phyloP scores from a whole-genome alignment of 2,797 vertebrate genomes.

The Helostoma temminkii region DNA sequence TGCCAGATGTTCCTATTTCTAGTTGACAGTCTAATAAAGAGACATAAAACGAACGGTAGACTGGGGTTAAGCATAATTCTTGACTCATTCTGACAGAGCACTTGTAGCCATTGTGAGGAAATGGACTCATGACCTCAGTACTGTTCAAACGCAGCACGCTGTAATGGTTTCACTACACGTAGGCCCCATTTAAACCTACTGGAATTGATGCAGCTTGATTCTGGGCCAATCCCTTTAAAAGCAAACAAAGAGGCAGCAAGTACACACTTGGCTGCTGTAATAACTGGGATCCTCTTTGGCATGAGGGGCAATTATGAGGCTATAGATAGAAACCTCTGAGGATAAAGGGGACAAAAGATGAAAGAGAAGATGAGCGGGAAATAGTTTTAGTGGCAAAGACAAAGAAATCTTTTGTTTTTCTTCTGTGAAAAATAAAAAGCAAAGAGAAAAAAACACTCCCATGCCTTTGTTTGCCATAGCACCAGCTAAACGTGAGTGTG shows the following conservation, averaged over 20 bases:
- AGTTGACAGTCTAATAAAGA: too few species aligned
- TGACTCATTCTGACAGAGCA: too few species aligned
- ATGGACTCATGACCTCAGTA: neutral
- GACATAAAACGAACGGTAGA: too few species aligned
- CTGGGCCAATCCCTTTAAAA: conserved; percentile 2
- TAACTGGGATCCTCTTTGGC: conserved; percentile 3
- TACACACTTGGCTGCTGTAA: neutral
- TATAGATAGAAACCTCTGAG: conserved; percentile 5
- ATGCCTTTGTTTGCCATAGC: neutral
- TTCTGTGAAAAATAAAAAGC: conserved; percentile 2
- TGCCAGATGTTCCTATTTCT: too few species aligned
- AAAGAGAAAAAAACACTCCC: neutral
- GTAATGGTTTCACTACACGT: neutral
- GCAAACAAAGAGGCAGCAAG: conserved; percentile 21
- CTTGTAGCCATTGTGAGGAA: too few species aligned
- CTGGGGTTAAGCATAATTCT: too few species aligned
- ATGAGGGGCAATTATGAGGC: conserved; percentile 32
- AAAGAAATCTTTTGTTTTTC: conserved; percentile 35
- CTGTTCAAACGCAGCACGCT: too few species aligned
- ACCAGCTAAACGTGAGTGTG: conserved; percentile 17
- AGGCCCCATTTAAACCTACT: neutral
- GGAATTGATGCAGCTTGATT: neutral
- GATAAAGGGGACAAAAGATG: conserved; percentile 5
- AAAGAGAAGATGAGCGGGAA: conserved; percentile 14
- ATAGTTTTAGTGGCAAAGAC: neutral